These are phyloP conservation scores for Sebastes cheni DNA, from an alignment of 2,797 vertebrate species.

Conservation along the genomic window DNA sequence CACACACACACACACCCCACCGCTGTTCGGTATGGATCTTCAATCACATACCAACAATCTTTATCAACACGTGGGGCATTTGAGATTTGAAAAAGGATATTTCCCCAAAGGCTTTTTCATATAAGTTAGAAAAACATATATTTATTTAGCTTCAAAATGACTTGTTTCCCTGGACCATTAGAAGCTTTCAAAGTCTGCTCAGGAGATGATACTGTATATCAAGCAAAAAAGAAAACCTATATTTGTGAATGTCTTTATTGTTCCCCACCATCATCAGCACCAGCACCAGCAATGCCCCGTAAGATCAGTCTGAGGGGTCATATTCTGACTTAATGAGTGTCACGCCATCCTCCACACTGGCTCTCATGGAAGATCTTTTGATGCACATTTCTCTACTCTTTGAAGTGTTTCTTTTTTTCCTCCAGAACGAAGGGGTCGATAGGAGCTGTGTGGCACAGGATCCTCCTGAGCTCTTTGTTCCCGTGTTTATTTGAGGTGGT, in stretches of 20 bases:
- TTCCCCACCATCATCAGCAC: background rate
- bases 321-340: slow-evolving; percentile 68
- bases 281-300: slow-evolving; percentile 24
- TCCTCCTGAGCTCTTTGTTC: slow-evolving; percentile 45
- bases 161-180: slow-evolving; percentile 8
- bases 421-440: background rate
- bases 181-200: background rate
- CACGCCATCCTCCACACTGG: slow-evolving; percentile 45
- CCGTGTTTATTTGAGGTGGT: slow-evolving; percentile 61
- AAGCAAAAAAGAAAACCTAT: background rate
- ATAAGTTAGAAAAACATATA: slow-evolving; percentile 9
- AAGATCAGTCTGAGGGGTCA: slow-evolving; percentile 58
- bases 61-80: slow-evolving; percentile 38
- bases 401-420: slow-evolving; percentile 31
- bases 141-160: slow-evolving; percentile 14
- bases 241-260: slow-evolving; percentile 5
- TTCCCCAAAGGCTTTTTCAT: slow-evolving; percentile 11
- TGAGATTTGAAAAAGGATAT: slow-evolving; percentile 12
- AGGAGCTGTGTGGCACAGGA: slow-evolving; percentile 15
- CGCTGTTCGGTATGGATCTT: slow-evolving; percentile 24
- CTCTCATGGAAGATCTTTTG: slow-evolving; percentile 47
- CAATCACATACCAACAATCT: slow-evolving; percentile 32
- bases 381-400: slow-evolving; percentile 48
- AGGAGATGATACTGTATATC: slow-evolving; percentile 37
- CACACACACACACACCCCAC: slow-evolving; percentile 20